Evolutionary conservation across 1,140 invertebrate species (phyloP), one percentile per base, ranked within the genome.

Genomic region (Brachystomella parvula): DNA sequence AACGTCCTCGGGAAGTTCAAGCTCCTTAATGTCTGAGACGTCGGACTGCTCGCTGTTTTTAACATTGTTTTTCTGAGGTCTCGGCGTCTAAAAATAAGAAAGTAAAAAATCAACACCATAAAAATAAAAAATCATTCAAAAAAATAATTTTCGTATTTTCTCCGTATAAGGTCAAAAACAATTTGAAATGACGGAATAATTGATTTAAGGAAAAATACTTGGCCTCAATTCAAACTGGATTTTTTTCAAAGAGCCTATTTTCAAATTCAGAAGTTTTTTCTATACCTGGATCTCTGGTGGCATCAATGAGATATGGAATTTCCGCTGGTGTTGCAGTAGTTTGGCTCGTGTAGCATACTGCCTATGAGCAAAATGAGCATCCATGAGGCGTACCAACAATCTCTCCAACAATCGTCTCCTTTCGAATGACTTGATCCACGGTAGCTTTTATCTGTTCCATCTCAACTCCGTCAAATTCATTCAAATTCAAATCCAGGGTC

Each of bases 261-360:
- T n/a, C n/a, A n/a, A n/a, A n/a, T n/a, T n/a, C n/a, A n/a, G n/a
- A n/a, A n/a, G n/a, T n/a, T n/a, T n/a, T 3, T 6, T 35, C 39
- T 31, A 39, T 62, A 75, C 73, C 72, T 76, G 75, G 53, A 75
- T 74, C 24, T 70, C 71, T 57, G 68, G 60, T 9, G 78, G 76
- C 53, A 80, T 77, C 29, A 81, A 62, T 44, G 82, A 79, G 15
- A 82, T 75, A 76, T 92, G 89, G 58, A 87, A 86, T 70, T 89
- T 89, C 1, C 89, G 81, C 75, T 89, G 86, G 78, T 92, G 90
- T 75, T 90, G 87, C 67, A 90, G 77, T 2, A 92, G 79, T 75
- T 92, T 91, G 1, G 88, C 87, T 76, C 89, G 88, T 67, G 86
- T 85, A 1, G 89, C 88, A 76, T 92, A 92, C 73, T 92, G 89